These are phyloP conservation scores for Netelia melanura DNA, from an alignment of 2,888 invertebrate genomes.

Conservation along the genomic window DNA sequence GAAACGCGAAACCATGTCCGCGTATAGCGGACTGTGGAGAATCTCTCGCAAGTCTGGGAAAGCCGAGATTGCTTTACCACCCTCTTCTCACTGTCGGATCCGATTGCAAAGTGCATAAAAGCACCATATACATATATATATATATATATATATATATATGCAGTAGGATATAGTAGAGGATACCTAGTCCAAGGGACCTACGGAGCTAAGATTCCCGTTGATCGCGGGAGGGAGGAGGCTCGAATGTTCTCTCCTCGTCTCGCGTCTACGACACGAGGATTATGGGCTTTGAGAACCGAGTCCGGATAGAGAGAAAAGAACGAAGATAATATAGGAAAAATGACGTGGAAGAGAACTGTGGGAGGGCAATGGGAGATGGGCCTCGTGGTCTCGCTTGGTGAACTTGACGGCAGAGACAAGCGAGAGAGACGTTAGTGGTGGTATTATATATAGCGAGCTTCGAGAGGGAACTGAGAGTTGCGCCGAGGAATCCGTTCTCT, in stretches of 20 bases:
- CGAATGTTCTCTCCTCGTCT: slow-evolving; percentile 12
- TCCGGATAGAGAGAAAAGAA: slow-evolving; percentile 56
- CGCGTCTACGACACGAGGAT: slow-evolving; percentile 46
- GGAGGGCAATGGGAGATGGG: slow-evolving; percentile 58
- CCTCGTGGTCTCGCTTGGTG: slow-evolving; percentile 61
- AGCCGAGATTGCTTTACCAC: slow-evolving; percentile 56
- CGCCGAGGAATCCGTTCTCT: slow-evolving; percentile 52
- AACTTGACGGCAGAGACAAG: slow-evolving; percentile 52
- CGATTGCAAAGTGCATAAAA: slow-evolving; percentile 55
- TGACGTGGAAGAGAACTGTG: slow-evolving; percentile 18
- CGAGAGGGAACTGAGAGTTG: slow-evolving; percentile 64
- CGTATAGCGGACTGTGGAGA: background rate
- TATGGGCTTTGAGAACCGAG: slow-evolving; percentile 66
- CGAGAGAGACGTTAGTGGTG: slow-evolving; percentile 48
- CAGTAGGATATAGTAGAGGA: background rate
- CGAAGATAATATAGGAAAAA: slow-evolving; percentile 56
- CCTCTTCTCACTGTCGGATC: slow-evolving; percentile 55
- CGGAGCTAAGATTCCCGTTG: slow-evolving; percentile 13
- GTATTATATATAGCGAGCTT: slow-evolving; percentile 38
- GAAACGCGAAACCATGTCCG: slow-evolving; percentile 32
- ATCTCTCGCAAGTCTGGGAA: slow-evolving; percentile 40
- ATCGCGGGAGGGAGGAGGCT: background rate
- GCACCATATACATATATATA: slow-evolving; percentile 9
- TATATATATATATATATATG: slow-evolving; percentile 6
- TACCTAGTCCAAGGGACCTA: background rate